Evolutionary conservation across 2,113 vertebrate genomes (phyloP), one percentile per base, ranked within the genome.

Genomic region (Aegotheles bennettii): DNA sequence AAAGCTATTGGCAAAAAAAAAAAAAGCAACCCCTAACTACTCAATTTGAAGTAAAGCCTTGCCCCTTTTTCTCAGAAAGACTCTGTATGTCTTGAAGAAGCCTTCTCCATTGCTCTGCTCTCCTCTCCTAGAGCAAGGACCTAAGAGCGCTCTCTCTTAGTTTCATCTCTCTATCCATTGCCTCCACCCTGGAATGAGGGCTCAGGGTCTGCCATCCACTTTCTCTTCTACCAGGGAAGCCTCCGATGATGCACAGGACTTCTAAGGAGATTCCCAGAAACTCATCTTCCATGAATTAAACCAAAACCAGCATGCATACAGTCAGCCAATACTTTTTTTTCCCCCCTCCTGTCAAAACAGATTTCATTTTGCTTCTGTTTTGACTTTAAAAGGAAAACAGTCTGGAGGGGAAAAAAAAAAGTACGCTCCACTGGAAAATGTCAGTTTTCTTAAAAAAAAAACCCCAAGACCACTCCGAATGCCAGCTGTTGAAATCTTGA

Each of bases 331-430:
- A 63, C 47, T 56, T 26, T 29, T 51, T 51, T 51, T 54, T 23
- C 19, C 16, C 48, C n/a, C 7, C 14, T 10, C 20, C 79, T 63
- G 35, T 91, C 89, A 93, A 81, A 92, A 91, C 77, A 92, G 73
- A 94, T 84, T 90, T 89, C 6, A 0, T 47, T 90, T 69, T 88
- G 51, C 36, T 78, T 80, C 78, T 92, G 35, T 78, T 87, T 92
- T 61, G 64, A 87, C 84, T 89, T 87, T 65, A 42, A 75, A 89
- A 92, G 25, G 40, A 90, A 92, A 91, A 94, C 69, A 90, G 57
- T 84, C 79, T 54, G 56, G 68, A 57, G 15, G 13, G 2, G 35
- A 35, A 51, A 51, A 43, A 63, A 9, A n/a, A 23, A 29, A 13
- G 7, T 33, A 54, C 5, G 10, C 36, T 82, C 25, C 53, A 53